A percentile compares a stretch with the other conserved stretches of the same genome.
Evolutionary conservation across 2,888 invertebrate genomes (phyloP).

Genomic region (Tenthredo livida): DNA sequence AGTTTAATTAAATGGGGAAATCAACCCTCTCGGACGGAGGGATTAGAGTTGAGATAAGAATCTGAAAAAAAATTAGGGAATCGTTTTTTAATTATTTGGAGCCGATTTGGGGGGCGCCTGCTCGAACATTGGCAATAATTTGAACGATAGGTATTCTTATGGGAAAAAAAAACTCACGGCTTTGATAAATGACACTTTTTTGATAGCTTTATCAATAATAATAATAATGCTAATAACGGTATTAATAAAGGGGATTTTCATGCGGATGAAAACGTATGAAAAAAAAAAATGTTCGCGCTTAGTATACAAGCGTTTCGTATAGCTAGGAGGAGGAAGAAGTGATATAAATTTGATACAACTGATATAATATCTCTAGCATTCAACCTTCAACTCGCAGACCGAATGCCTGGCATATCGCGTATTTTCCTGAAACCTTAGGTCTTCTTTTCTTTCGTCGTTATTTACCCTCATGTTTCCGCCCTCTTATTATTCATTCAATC

Average conservation of each 20-base stretch:
- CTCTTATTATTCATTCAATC: slow-evolving; percentile 54
- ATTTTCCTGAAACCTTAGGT: slow-evolving; percentile 27
- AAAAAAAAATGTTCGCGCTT: background rate
- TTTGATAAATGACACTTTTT: background rate
- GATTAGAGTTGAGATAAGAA: too few relatives aligned
- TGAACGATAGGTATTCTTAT: background rate
- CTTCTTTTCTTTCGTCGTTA: slow-evolving; percentile 43
- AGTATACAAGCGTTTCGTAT: background rate
- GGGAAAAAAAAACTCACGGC: background rate
- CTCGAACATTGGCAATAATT: background rate
- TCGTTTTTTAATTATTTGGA: too few relatives aligned
- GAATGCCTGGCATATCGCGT: slow-evolving; percentile 39
- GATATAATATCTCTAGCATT: slow-evolving; percentile 38
- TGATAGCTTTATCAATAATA: background rate
- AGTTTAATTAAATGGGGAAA: too few relatives aligned
- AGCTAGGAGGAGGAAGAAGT: background rate
- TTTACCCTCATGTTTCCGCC: slow-evolving; percentile 52
- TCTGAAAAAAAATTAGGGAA: too few relatives aligned
- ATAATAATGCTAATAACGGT: slow-evolving; percentile 4
- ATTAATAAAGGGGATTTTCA: background rate
- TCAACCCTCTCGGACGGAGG: too few relatives aligned
- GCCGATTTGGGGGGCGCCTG: too few relatives aligned
- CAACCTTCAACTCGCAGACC: slow-evolving; percentile 18
- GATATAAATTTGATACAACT: slow-evolving; percentile 41
- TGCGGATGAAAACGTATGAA: background rate